Conservation (phyloP, 2,797 vertebrate species). For the Helicolenus hilgendorfi region DNA sequence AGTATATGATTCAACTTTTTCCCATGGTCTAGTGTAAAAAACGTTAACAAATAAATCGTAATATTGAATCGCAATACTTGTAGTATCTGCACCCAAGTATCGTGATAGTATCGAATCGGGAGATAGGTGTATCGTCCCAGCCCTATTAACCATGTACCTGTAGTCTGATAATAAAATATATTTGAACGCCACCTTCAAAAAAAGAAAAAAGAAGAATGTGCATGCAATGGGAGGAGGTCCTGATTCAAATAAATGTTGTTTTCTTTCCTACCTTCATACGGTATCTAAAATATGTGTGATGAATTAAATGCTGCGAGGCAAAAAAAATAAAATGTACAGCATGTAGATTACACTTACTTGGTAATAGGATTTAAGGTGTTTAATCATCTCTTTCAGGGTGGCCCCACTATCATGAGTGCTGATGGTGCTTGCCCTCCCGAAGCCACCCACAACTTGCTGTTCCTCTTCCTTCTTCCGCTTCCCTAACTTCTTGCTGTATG, state of each 20-base stretch:
- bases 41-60: no score
- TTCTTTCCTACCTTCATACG: not conserved
- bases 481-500: slow-evolving; percentile 66
- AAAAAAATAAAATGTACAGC: not conserved
- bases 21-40: no score
- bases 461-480: not conserved
- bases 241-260: not conserved
- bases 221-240: not conserved
- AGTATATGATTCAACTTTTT: no score
- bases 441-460: fast-evolving
- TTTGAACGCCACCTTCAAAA: not conserved
- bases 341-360: slow-evolving; percentile 74
- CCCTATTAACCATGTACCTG: no score
- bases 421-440: fast-evolving
- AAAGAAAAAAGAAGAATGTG: not conserved
- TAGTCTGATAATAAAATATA: not conserved
- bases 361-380: slow-evolving; percentile 87
- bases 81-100: no score
- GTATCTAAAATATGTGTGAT: not conserved
- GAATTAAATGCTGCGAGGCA: not conserved
- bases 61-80: no score
- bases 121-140: no score
- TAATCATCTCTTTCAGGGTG: slow-evolving; percentile 81
- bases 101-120: no score
- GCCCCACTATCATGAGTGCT: not conserved